These are phyloP conservation scores for Drosophila takahashii DNA, from an alignment of 1,140 invertebrate genomes.

Conservation along the genomic window DNA sequence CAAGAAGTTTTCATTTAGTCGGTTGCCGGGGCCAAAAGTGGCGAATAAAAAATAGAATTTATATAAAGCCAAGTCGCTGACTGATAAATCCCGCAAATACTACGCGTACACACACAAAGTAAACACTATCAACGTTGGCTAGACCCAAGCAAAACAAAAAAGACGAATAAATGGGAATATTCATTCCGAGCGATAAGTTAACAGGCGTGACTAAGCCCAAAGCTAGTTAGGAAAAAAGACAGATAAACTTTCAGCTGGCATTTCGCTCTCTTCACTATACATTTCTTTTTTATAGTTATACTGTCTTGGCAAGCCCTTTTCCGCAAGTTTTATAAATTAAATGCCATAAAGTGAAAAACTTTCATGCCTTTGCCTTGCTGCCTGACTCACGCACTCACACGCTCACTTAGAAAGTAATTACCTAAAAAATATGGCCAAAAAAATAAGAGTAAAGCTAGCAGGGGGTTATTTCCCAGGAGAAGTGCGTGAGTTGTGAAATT, in stretches of 20 bases:
- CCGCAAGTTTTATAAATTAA: conserved; percentile 56
- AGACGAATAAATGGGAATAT: conserved; percentile 40
- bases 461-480: conserved; percentile 27
- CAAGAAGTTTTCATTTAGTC: conserved; percentile 39
- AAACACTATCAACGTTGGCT: conserved; percentile 47
- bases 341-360: conserved; percentile 75
- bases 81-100: conserved; percentile 42
- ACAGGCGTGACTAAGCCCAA: conserved; percentile 58
- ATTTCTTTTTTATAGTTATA: conserved; percentile 19
- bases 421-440: conserved; percentile 61
- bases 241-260: conserved; percentile 50
- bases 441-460: not conserved
- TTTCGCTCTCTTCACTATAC: conserved; percentile 6
- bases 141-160: conserved; percentile 19
- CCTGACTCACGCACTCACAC: conserved; percentile 68
- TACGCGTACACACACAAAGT: conserved; percentile 6
- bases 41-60: conserved; percentile 47
- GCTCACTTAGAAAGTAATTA: conserved; percentile 78
- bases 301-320: conserved; percentile 50
- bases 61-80: conserved; percentile 52
- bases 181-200: conserved; percentile 71
- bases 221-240: conserved; percentile 9
- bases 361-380: conserved; percentile 42
- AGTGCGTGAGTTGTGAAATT: conserved; percentile 74
- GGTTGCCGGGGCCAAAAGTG: conserved; percentile 42